A percentile compares a stretch with the other conserved stretches of the same genome.
Conservation (phyloP, 1,140 invertebrate genomes). For the Drosophila insularis region DNA sequence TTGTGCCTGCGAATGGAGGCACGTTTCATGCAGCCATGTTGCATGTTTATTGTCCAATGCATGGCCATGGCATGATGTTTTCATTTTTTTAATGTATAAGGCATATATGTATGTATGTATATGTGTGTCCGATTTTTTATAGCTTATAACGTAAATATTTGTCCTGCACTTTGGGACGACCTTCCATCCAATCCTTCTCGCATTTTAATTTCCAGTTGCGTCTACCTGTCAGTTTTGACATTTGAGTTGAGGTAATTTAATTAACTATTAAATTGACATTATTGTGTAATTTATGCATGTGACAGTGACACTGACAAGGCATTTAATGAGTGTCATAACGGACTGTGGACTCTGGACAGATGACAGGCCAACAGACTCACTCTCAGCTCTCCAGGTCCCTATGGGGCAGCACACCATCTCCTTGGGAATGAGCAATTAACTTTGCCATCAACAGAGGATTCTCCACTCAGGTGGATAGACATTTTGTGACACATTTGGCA, state of each 20-base stretch:
- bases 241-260: constrained; percentile 64
- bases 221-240: constrained; percentile 43
- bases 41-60: constrained; percentile 59
- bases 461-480: constrained; percentile 14
- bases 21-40: constrained; percentile 51
- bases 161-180: constrained; percentile 31
- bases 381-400: neutral
- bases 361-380: neutral
- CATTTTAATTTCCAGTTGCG: neutral
- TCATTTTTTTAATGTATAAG: constrained; percentile 40
- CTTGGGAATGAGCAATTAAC: constrained; percentile 43
- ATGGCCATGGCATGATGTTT: constrained; percentile 39
- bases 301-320: constrained; percentile 47
- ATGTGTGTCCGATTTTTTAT: constrained; percentile 38
- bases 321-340: constrained; percentile 61
- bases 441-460: constrained; percentile 25
- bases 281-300: constrained; percentile 69
- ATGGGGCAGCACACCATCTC: neutral
- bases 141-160: constrained; percentile 53
- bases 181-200: neutral
- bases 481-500: constrained; percentile 47
- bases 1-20: constrained; percentile 13
- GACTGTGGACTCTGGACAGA: constrained; percentile 20
- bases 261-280: constrained; percentile 75
- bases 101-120: constrained; percentile 42